These are phyloP conservation scores for Nymphalis polychloros DNA, from an alignment of 2,888 invertebrate genomes.

Conservation along the genomic window DNA sequence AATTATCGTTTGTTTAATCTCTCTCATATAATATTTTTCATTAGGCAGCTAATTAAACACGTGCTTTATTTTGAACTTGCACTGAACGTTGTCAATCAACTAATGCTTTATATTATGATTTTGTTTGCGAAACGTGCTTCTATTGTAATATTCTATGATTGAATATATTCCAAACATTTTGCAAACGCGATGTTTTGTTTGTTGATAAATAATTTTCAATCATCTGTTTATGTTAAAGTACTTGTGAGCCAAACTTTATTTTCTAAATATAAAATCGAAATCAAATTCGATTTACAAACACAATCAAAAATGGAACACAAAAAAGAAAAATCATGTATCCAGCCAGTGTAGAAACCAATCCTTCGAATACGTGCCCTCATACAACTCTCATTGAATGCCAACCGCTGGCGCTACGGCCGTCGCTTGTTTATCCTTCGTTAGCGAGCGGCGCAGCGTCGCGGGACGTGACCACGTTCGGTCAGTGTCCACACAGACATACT, in stretches of 20 bases:
- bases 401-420: background rate
- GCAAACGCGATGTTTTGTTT: background rate
- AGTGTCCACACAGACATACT: background rate
- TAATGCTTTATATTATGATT: background rate
- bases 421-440: constrained; percentile 5
- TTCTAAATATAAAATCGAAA: no score
- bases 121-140: constrained; percentile 5
- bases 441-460: constrained; percentile 1
- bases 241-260: no score
- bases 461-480: no score
- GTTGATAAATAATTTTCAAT: background rate
- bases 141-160: background rate
- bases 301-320: no score
- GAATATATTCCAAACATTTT: background rate
- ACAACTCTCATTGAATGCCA: background rate
- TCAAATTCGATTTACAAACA: no score
- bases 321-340: background rate
- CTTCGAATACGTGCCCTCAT: constrained; percentile 4
- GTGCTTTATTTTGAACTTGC: background rate
- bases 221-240: background rate
- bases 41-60: constrained; percentile 8
- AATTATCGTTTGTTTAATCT: constrained; percentile 15
- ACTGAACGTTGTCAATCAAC: constrained; percentile 11
- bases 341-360: background rate
- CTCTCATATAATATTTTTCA: constrained; percentile 12